Evolutionary conservation across 2,113 vertebrate genomes (phyloP).

Genomic region (Alaudala cheleensis): DNA sequence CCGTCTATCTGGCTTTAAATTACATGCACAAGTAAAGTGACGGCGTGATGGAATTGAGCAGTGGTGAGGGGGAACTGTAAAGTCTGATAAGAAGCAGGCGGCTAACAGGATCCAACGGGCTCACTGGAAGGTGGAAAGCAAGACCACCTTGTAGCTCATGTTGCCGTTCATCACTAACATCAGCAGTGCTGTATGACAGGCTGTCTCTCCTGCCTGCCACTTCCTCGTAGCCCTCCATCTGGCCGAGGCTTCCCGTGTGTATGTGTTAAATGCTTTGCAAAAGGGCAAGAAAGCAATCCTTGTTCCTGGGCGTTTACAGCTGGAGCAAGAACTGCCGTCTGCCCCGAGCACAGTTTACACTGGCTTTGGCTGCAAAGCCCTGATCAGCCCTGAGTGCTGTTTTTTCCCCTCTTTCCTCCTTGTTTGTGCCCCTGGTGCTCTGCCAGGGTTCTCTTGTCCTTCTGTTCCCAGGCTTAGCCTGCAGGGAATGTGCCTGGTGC

Average conservation of each 20-base stretch:
- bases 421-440: accelerated
- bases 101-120: neutral
- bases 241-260: neutral
- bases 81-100: constrained; percentile 32
- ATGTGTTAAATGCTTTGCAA: neutral
- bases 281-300: neutral
- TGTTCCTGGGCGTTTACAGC: neutral
- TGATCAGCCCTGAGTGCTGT: neutral
- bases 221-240: neutral
- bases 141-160: neutral
- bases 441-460: neutral
- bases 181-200: neutral
- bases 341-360: accelerated
- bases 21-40: constrained; percentile 28
- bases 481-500: neutral
- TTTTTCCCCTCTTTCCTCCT: neutral
- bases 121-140: neutral
- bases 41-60: neutral
- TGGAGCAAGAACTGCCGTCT: neutral
- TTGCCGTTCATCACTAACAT: neutral
- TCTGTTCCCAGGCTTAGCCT: neutral
- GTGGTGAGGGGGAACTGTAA: constrained; percentile 10
- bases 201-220: neutral
- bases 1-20: constrained; percentile 44
- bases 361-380: neutral